Percentiles rank a stretch among this genome's conserved stretches.
These are phyloP conservation scores for Ochropleura leucogaster DNA, from an alignment of 2,888 invertebrate genomes.

Conservation along the genomic window DNA sequence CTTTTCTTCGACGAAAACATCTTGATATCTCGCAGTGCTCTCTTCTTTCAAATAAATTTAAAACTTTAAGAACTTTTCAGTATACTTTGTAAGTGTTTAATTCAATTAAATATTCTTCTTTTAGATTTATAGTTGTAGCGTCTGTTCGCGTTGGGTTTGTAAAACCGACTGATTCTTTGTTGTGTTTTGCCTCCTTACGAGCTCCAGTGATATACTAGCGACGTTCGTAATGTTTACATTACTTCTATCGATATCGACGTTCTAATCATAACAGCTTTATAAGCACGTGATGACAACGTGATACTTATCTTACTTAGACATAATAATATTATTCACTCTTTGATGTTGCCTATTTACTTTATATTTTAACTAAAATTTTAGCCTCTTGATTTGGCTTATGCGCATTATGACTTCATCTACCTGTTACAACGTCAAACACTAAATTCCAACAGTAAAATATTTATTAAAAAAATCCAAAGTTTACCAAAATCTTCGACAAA, in stretches of 20 bases:
- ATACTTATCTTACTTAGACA: slow-evolving; percentile 23
- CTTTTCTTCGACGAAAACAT: slow-evolving; percentile 86
- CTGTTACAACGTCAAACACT: slow-evolving; percentile 7
- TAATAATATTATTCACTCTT: not conserved
- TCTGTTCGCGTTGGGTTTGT: slow-evolving; percentile 76
- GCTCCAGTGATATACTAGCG: slow-evolving; percentile 79
- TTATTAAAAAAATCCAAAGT: not conserved
- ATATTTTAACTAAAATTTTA: not conserved
- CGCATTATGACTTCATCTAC: not conserved
- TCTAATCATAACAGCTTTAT: slow-evolving; percentile 50
- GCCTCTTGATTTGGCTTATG: not conserved
- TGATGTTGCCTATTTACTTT: not conserved
- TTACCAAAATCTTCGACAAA: slow-evolving; percentile 18
- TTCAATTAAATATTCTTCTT: slow-evolving; percentile 64
- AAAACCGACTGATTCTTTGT: slow-evolving; percentile 88
- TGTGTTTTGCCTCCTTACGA: slow-evolving; percentile 86
- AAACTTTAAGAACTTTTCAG: slow-evolving; percentile 36
- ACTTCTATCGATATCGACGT: slow-evolving; percentile 81
- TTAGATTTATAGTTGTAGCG: slow-evolving; percentile 65
- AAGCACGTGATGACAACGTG: slow-evolving; percentile 37
- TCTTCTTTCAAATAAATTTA: slow-evolving; percentile 38
- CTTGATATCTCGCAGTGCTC: slow-evolving; percentile 58
- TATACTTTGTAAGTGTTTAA: slow-evolving; percentile 60
- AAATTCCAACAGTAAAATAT: not conserved
- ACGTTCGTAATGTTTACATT: slow-evolving; percentile 85